phyloP scores from a whole-genome alignment of 2,888 invertebrate species.

The Leptopterna dolabrata region DNA sequence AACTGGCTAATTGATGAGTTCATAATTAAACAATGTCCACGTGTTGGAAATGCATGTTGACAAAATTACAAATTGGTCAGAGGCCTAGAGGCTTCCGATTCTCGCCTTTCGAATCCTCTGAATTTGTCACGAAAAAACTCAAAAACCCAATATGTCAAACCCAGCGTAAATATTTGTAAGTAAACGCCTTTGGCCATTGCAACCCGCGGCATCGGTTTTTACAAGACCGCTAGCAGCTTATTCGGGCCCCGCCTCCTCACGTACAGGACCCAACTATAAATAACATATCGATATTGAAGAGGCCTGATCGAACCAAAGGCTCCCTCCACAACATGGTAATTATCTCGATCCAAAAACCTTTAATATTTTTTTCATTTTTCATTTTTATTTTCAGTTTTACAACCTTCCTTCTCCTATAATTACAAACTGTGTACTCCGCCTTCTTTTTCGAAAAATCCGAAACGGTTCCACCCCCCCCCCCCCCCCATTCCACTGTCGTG shows the following conservation, averaged over 20 bases:
- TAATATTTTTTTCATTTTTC: conserved; percentile 12
- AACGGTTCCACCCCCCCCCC: not conserved
- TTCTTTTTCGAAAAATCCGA: conserved; percentile 8
- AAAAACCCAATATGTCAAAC: no score
- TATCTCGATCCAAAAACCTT: conserved; percentile 39
- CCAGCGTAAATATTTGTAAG: no score
- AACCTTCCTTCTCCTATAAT: conserved; percentile 44
- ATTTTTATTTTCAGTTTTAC: conserved; percentile 35
- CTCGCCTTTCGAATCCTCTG: no score
- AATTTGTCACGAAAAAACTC: no score
- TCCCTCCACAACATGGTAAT: conserved; percentile 29
- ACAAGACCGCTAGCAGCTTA: not conserved
- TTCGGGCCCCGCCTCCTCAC: conserved; percentile 35
- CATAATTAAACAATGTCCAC: no score
- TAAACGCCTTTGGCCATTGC: no score
- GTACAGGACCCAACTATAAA: conserved; percentile 37
- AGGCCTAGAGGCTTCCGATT: no score
- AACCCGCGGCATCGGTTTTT: not conserved
- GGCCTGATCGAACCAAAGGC: not conserved
- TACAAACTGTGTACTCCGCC: conserved; percentile 43
- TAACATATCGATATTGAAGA: conserved; percentile 50
- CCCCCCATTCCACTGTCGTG: not conserved
- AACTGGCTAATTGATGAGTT: no score
- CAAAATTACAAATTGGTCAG: no score
- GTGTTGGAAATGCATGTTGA: no score